phyloP scores from a whole-genome alignment of 2,888 invertebrate species.

The Parochlus steinenii region DNA sequence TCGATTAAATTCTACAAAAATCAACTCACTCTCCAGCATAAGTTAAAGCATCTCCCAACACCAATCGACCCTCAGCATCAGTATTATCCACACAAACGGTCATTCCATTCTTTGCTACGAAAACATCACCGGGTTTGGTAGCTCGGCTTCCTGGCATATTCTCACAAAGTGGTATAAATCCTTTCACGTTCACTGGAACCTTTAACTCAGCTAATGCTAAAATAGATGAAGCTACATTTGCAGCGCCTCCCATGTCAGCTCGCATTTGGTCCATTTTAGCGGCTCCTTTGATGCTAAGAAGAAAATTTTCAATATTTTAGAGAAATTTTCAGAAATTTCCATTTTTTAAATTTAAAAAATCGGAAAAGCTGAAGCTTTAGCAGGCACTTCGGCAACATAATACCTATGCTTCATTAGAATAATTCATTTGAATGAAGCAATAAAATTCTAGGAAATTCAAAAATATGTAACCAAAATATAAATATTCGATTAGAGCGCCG shows the following conservation, averaged over 20 bases:
- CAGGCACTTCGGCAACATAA: no score
- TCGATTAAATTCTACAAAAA: not conserved
- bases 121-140: constrained; percentile 65
- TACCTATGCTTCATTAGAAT: no score
- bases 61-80: constrained; percentile 59
- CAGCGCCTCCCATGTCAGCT: constrained; percentile 77
- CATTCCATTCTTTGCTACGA: constrained; percentile 57
- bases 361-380: no score
- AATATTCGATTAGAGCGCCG: no score
- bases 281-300: constrained; percentile 45
- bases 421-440: no score
- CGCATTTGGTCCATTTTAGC: constrained; percentile 53
- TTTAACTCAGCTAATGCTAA: constrained; percentile 51
- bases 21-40: constrained; percentile 49
- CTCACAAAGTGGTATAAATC: constrained; percentile 59
- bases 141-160: constrained; percentile 63
- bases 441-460: no score
- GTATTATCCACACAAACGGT: constrained; percentile 57
- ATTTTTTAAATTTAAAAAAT: no score
- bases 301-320: no score
- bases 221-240: constrained; percentile 53
- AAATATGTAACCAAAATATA: no score
- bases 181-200: constrained; percentile 54
- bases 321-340: no score
- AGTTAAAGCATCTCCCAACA: constrained; percentile 59